Conservation (phyloP, 2,888 invertebrate species). For the Ceraclea dissimilis region DNA sequence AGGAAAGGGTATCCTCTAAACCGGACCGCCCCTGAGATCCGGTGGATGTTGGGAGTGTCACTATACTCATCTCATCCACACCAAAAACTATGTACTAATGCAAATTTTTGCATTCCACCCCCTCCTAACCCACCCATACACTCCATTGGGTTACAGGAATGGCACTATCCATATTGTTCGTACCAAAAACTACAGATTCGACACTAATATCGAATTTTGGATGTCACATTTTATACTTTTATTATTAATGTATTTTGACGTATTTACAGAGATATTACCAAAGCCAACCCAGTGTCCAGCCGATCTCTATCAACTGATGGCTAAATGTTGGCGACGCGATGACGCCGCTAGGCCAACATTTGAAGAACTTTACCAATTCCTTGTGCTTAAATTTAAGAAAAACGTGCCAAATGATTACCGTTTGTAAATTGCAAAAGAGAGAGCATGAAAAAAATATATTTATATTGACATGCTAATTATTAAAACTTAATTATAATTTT, state of each 20-base stretch:
- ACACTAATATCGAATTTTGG: too few species aligned
- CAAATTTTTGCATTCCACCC: too few species aligned
- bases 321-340: constrained; percentile 59
- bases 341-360: constrained; percentile 52
- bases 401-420: constrained; percentile 38
- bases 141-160: too few species aligned
- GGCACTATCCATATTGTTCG: too few species aligned
- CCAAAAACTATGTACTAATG: not conserved
- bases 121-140: too few species aligned
- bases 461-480: not conserved
- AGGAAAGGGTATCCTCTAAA: not conserved
- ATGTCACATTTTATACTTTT: too few species aligned
- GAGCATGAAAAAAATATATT: too few species aligned
- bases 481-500: not conserved
- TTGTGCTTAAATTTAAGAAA: constrained; percentile 55
- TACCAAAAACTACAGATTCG: too few species aligned
- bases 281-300: constrained; percentile 69
- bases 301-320: constrained; percentile 69
- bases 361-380: constrained; percentile 60
- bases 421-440: not conserved
- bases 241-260: too few species aligned
- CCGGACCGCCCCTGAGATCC: not conserved
- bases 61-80: too few species aligned
- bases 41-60: not conserved
- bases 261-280: constrained; percentile 52